Conservation (phyloP, 2,113 vertebrate species). For the Maccullochella peelii region DNA sequence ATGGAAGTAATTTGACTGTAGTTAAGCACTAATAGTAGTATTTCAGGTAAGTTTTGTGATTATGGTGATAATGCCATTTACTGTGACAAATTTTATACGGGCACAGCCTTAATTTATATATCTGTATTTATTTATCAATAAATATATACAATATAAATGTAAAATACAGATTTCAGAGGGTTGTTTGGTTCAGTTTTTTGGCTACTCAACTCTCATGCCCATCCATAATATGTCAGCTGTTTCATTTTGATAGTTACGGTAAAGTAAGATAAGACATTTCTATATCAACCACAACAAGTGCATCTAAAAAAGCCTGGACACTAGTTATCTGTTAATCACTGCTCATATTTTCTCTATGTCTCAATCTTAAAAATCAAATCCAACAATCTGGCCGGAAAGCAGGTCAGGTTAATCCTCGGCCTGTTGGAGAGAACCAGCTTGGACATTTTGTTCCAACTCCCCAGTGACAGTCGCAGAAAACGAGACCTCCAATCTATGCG, state of each 20-base stretch:
- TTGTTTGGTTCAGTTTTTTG: background rate
- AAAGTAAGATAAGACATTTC: background rate
- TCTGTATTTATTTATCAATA: background rate
- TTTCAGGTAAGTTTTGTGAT: background rate
- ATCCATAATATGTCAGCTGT: no score
- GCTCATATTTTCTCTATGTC: background rate
- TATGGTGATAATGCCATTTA: background rate
- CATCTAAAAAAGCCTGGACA: background rate
- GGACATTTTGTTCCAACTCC: conserved; percentile 37
- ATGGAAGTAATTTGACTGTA: background rate
- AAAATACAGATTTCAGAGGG: background rate
- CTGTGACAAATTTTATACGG: background rate
- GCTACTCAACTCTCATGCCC: background rate
- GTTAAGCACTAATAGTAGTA: background rate
- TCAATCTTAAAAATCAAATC: conserved; percentile 25
- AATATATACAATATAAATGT: background rate
- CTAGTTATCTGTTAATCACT: background rate
- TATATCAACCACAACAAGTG: background rate
- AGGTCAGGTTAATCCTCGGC: conserved; percentile 25
- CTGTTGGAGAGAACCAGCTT: background rate
- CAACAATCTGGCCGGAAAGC: conserved; percentile 23
- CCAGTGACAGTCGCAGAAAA: background rate
- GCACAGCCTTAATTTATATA: background rate
- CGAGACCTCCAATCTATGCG: background rate
- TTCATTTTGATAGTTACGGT: background rate